Conservation (phyloP, 1,140 invertebrate species). For the Diabrotica undecimpunctata region DNA sequence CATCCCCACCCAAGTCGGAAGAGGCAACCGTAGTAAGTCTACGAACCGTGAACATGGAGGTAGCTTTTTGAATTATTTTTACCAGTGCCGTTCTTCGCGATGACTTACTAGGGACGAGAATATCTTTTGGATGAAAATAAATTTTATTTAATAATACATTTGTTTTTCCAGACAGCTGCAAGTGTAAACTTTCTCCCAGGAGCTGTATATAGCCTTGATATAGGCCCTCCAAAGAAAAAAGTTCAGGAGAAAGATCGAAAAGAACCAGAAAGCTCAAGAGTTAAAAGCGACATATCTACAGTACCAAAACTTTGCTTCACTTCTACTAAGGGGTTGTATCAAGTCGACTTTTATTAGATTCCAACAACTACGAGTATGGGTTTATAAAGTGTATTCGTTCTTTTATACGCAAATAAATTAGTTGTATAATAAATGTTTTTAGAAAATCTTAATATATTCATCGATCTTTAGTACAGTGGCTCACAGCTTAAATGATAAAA, state of each 20-base stretch:
- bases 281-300: slow-evolving; percentile 26
- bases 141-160: not conserved
- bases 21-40: no score
- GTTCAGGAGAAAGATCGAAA: slow-evolving; percentile 26
- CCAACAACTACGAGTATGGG: not conserved
- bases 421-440: not conserved
- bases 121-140: no score
- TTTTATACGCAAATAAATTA: not conserved
- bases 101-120: no score
- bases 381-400: not conserved
- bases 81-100: no score
- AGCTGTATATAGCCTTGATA: slow-evolving; percentile 36
- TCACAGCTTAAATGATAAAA: no score
- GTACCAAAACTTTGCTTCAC: slow-evolving; percentile 34
- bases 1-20: no score
- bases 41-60: no score
- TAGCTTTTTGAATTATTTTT: no score
- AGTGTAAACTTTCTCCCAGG: slow-evolving; percentile 33
- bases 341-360: slow-evolving; percentile 32
- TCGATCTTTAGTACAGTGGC: no score
- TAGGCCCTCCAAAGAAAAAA: slow-evolving; percentile 33
- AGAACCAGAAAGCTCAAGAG: slow-evolving; percentile 23
- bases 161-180: slow-evolving; percentile 31
- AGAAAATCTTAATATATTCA: slow-evolving; percentile 1
- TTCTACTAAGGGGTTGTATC: slow-evolving; percentile 35